phyloP scores from a whole-genome alignment of 2,797 vertebrate genomes.

The Dallia pectoralis region DNA sequence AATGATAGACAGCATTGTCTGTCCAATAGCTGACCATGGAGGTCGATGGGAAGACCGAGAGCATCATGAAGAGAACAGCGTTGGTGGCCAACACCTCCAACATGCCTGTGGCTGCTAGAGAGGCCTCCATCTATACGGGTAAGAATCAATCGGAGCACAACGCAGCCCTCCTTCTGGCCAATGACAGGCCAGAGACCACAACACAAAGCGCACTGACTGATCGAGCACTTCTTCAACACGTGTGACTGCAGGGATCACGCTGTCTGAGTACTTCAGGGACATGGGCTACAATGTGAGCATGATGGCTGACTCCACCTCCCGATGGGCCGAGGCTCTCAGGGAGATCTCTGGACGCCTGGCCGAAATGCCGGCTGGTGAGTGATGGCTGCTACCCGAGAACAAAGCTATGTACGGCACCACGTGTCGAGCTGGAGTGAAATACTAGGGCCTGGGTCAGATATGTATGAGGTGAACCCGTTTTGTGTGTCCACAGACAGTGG shows the following conservation, averaged over 20 bases:
- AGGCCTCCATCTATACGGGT: slow-evolving; percentile 99
- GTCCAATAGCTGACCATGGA: slow-evolving; percentile 92
- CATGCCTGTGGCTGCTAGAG: slow-evolving; percentile 98
- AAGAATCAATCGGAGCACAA: background rate
- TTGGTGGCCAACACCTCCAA: slow-evolving; percentile 98
- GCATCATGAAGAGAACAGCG: slow-evolving; percentile 99
- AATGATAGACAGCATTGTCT: slow-evolving; percentile 36
- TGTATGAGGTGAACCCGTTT: background rate
- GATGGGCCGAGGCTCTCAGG: slow-evolving; percentile 97
- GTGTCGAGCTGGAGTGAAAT: background rate
- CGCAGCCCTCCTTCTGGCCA: background rate
- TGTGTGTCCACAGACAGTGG: slow-evolving; percentile 63
- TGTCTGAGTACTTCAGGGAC: slow-evolving; percentile 97
- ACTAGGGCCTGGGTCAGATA: background rate
- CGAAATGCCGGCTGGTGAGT: slow-evolving; percentile 97
- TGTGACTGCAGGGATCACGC: slow-evolving; percentile 84
- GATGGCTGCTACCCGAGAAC: background rate
- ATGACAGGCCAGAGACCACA: background rate
- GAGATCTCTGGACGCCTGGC: slow-evolving; percentile 97
- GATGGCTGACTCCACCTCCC: slow-evolving; percentile 99
- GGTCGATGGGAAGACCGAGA: slow-evolving; percentile 93
- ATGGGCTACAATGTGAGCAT: slow-evolving; percentile 99
- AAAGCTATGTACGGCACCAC: background rate
- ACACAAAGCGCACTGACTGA: background rate
- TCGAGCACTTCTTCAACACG: background rate